Evolutionary conservation across 2,888 invertebrate species (phyloP), one percentile per base, ranked within the genome.

Genomic region (Sminthurides aquaticus): DNA sequence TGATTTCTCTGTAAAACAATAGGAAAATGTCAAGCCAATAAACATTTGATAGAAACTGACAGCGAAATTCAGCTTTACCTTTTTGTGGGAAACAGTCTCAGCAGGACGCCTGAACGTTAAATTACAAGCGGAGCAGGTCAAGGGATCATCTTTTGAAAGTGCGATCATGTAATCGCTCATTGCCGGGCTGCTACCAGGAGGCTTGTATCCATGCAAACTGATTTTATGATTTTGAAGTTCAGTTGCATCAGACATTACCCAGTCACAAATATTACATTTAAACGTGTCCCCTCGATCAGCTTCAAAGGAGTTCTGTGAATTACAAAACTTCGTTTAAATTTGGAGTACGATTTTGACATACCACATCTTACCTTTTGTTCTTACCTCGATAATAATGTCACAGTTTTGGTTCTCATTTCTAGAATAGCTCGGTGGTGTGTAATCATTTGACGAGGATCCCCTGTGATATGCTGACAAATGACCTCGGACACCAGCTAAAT

Each of bases 131-230:
- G 60, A 56, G 24, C 64, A 64, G 11, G 43, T 60, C 15, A 43
- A 29, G 15, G 52, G 52, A 54, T 64, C 64, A 54, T 57, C 64
- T 27, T 57, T 58, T 20, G 29, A 54, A 1, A 59, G 43, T 22
- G 54, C 27, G 20, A 52, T 52, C 22, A 18, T 27, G 2, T 29
- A 18, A 27, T 49, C 52, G 20, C 48, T 56, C 11, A 49, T 54
- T 22, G 49, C 59, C n/a, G n/a, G n/a, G n/a, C n/a, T n/a, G n/a
- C n/a, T n/a, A 18, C n/a, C 28, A 20, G 57, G 54, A 29, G 64
- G 64, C 48, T 64, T 64, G 52, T 34, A 64, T 20, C 64, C 64
- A 54, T 64, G 64, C 49, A 64, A 64, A 24, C 54, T 48, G 58
- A 64, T 64, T 54, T 54, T 49, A 25, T 64, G 64, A 34, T 64